Conservation (phyloP, 2,888 invertebrate genomes). For the Cheilosia vernalis region DNA sequence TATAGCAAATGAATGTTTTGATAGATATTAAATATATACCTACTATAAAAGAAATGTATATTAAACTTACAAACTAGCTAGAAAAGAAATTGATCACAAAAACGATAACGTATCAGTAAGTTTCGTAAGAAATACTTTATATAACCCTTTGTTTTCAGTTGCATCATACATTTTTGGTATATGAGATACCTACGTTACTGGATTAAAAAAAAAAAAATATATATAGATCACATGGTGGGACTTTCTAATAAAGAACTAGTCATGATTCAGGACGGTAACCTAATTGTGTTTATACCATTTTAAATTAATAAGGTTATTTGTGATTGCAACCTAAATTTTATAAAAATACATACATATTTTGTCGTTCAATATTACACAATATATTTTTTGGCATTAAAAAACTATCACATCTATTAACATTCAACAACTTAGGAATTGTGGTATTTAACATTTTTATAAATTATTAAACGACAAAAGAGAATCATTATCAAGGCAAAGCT, state of each 20-base stretch:
- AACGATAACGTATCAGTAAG: slow-evolving; percentile 25
- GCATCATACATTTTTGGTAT: slow-evolving; percentile 2
- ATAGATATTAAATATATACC: background rate
- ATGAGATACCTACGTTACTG: slow-evolving; percentile 7
- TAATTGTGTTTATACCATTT: slow-evolving; percentile 19
- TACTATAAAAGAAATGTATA: background rate
- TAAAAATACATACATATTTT: slow-evolving; percentile 39
- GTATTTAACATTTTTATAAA: slow-evolving; percentile 15
- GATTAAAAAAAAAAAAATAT: slow-evolving; percentile 18
- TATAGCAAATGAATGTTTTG: background rate
- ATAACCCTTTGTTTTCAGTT: slow-evolving; percentile 13
- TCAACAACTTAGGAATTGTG: slow-evolving; percentile 22
- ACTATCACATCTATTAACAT: slow-evolving; percentile 53
- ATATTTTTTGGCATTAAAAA: slow-evolving; percentile 64
- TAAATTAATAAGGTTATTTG: slow-evolving; percentile 42
- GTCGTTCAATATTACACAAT: slow-evolving; percentile 43
- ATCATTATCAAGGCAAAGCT: slow-evolving; percentile 23
- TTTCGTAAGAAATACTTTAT: slow-evolving; percentile 4
- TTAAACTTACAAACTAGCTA: slow-evolving; percentile 41
- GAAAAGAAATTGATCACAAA: slow-evolving; percentile 47
- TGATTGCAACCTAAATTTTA: slow-evolving; percentile 34
- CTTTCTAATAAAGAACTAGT: slow-evolving; percentile 29
- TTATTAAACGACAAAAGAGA: slow-evolving; percentile 30
- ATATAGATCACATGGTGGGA: slow-evolving; percentile 46
- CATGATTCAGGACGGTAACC: slow-evolving; percentile 52